Percentiles rank a stretch among this genome's conserved stretches.
These are phyloP conservation scores for Drosophila ohnishii DNA, from an alignment of 1,140 invertebrate species.

Conservation along the genomic window DNA sequence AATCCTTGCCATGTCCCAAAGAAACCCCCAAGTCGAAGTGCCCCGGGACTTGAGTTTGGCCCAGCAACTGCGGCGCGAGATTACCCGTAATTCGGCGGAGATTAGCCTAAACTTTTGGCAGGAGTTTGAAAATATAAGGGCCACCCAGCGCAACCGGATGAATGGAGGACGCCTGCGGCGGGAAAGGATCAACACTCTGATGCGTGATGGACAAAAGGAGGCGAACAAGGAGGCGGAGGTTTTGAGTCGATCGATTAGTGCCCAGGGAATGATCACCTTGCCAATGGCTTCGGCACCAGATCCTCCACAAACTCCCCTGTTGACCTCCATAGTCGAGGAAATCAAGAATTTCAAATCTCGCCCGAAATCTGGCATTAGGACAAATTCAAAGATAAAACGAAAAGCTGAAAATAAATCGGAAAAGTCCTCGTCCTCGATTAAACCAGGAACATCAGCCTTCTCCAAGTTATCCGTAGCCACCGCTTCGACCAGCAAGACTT, in stretches of 20 bases:
- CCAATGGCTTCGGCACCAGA: neutral
- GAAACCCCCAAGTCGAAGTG: neutral
- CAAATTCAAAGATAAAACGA: neutral
- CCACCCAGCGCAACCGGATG: conserved; percentile 41
- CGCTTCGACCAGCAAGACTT: neutral
- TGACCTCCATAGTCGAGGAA: neutral
- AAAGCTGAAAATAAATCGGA: neutral
- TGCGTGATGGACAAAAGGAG: conserved; percentile 46
- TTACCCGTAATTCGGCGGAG: conserved; percentile 40
- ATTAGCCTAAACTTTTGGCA: conserved; percentile 60
- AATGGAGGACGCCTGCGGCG: conserved; percentile 24
- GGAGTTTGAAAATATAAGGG: conserved; percentile 56
- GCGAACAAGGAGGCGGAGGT: conserved; percentile 41
- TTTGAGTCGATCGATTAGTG: conserved; percentile 56
- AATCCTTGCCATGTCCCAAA: conserved; percentile 34
- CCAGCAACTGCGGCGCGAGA: conserved; percentile 34
- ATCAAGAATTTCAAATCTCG: neutral
- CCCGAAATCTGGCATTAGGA: neutral
- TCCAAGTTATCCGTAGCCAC: conserved; percentile 20
- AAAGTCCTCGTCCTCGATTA: neutral
- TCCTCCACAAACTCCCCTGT: neutral
- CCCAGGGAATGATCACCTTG: conserved; percentile 45
- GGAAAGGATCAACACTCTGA: conserved; percentile 33
- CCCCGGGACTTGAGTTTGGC: conserved; percentile 22
- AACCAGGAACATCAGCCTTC: conserved; percentile 21